phyloP scores from a whole-genome alignment of 2,888 invertebrate genomes.

The Coleophora flavipennella region DNA sequence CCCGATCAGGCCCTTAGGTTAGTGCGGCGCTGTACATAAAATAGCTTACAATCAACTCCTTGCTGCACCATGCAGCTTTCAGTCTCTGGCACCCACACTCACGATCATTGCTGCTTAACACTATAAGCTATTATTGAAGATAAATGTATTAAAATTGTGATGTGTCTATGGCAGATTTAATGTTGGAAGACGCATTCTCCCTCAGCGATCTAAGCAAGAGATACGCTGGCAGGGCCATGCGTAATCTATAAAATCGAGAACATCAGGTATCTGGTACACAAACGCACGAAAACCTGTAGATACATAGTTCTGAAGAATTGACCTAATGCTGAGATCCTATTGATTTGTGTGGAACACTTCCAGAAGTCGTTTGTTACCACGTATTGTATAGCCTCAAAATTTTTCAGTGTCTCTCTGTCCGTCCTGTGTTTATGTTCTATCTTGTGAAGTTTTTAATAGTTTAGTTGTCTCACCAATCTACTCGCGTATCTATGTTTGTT shows the following conservation, averaged over 20 bases:
- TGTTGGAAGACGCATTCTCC: constrained; percentile 60
- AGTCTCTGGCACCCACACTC: background rate
- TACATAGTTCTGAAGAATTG: background rate
- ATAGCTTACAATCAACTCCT: constrained; percentile 18
- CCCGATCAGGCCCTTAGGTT: constrained; percentile 92
- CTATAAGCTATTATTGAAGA: no score
- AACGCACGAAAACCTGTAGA: background rate
- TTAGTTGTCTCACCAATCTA: background rate
- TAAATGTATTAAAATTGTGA: background rate
- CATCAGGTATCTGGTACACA: constrained; percentile 38
- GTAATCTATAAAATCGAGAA: constrained; percentile 57
- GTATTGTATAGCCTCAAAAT: background rate
- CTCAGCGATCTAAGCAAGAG: constrained; percentile 61
- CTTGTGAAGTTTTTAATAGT: background rate
- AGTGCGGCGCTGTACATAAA: constrained; percentile 70
- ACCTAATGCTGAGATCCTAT: background rate
- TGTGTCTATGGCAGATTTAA: constrained; percentile 59
- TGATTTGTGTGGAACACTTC: no score
- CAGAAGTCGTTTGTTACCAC: no score
- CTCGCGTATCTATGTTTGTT: background rate
- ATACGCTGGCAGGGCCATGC: constrained; percentile 55
- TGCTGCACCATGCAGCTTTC: constrained; percentile 11
- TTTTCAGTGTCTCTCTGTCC: background rate
- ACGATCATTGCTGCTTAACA: background rate
- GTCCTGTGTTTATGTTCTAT: background rate